Conservation (phyloP, 92 coral and sea anemone genomes). For the Phenganax subtilis region DNA sequence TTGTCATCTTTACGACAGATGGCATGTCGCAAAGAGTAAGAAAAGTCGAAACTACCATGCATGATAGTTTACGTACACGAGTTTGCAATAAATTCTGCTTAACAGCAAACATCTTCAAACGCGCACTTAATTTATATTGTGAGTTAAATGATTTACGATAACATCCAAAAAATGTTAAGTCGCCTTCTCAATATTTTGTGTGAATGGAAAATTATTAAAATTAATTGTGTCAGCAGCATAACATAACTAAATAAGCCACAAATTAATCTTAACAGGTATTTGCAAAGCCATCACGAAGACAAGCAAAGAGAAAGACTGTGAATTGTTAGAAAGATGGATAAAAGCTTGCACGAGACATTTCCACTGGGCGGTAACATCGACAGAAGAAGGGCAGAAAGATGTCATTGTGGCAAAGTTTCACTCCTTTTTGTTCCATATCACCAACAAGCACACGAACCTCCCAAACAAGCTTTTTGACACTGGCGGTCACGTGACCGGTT, state of each 20-base stretch:
- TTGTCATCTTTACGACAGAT: too few species aligned
- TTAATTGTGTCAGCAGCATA: too few species aligned
- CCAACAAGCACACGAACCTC: constrained; percentile 1
- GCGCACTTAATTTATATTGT: too few species aligned
- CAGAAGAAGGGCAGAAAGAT: not conserved
- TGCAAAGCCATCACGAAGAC: not conserved
- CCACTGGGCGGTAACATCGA: not conserved
- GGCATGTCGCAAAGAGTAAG: too few species aligned
- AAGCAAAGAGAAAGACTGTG: not conserved
- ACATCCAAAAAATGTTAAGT: not conserved
- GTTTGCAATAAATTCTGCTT: too few species aligned
- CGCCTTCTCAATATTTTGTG: not conserved
- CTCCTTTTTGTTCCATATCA: not conserved
- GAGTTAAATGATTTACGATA: too few species aligned
- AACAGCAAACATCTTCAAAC: too few species aligned
- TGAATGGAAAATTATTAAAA: too few species aligned
- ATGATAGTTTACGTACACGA: too few species aligned
- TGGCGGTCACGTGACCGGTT: too few species aligned
- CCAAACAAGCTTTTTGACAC: not conserved
- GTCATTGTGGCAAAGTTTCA: not conserved
- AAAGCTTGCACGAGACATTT: not conserved
- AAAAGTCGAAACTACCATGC: too few species aligned
- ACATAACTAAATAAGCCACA: too few species aligned
- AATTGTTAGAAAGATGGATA: not conserved
- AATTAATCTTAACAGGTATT: not conserved